A percentile compares a stretch with the other conserved stretches of the same genome.
Evolutionary conservation across 2,797 vertebrate genomes (phyloP).

Genomic region (Trachops cirrhosus): DNA sequence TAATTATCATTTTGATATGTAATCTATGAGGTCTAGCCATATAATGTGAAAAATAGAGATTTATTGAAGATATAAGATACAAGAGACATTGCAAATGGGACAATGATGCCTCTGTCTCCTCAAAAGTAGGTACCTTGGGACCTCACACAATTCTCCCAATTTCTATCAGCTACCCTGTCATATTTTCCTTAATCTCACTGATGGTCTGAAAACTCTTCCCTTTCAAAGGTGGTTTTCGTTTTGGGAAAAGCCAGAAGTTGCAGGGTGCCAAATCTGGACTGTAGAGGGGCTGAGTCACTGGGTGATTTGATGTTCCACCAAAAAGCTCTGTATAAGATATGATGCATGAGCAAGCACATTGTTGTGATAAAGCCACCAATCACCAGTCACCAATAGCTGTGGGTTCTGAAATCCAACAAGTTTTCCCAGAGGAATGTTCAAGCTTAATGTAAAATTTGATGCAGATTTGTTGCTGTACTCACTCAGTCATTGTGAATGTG

Average conservation of each 20-base stretch:
- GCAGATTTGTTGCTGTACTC: background rate
- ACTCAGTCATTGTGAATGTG: background rate
- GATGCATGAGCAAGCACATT: background rate
- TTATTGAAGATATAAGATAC: background rate
- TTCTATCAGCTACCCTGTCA: background rate
- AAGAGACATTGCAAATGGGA: background rate
- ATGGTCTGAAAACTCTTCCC: too few relatives aligned
- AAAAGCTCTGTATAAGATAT: background rate
- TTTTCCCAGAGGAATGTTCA: background rate
- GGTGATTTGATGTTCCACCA: background rate
- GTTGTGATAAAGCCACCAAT: background rate
- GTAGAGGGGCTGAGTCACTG: background rate
- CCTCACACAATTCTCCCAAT: background rate
- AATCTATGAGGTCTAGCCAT: background rate
- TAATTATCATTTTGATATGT: background rate
- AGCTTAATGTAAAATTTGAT: background rate
- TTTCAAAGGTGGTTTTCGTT: background rate
- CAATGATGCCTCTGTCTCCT: background rate
- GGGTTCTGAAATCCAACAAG: background rate
- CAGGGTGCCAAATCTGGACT: background rate
- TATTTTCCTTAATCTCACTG: background rate
- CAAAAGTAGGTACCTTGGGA: background rate
- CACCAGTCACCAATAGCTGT: background rate
- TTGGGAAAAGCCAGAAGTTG: background rate
- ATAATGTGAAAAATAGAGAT: background rate